These are phyloP conservation scores for Odobenus rosmarus DNA, from an alignment of 2,113 vertebrate species.

Conservation along the genomic window DNA sequence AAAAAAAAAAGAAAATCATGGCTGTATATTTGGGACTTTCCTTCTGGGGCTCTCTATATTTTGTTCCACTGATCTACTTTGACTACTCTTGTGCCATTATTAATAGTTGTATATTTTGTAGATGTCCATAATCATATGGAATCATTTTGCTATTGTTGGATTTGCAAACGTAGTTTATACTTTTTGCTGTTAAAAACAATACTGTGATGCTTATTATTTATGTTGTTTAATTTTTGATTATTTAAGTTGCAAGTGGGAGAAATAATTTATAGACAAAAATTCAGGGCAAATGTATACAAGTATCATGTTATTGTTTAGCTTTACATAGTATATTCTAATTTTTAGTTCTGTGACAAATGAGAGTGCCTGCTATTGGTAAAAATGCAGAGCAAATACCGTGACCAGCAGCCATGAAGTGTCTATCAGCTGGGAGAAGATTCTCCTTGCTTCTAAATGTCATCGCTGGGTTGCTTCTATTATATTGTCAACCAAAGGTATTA, in stretches of 20 bases:
- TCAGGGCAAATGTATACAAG: not conserved
- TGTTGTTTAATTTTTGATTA: not conserved
- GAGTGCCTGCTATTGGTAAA: not conserved
- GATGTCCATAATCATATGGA: not conserved
- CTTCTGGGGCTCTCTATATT: not conserved
- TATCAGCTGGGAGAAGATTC: not conserved
- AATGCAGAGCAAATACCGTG: not conserved
- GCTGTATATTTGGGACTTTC: not conserved
- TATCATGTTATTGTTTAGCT: not conserved
- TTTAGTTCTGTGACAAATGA: conserved; percentile 19
- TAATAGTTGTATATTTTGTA: not conserved
- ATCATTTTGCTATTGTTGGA: not conserved
- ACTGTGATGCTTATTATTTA: not conserved
- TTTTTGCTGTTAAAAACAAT: conserved; percentile 11
- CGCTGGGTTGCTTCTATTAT: conserved; percentile 16
- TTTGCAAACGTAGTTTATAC: not conserved
- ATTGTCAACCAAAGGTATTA: not conserved
- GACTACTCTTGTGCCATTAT: not conserved
- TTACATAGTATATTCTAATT: not conserved
- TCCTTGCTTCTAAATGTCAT: conserved; percentile 21
- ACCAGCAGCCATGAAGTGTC: not conserved
- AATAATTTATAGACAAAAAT: conserved; percentile 8
- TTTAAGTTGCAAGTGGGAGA: not conserved
- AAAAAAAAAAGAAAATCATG: not conserved
- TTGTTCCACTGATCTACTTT: not conserved